Percentiles rank a stretch among this genome's conserved stretches.
phyloP scores from a whole-genome alignment of 2,797 vertebrate genomes.

The Enteromius fasciolatus region DNA sequence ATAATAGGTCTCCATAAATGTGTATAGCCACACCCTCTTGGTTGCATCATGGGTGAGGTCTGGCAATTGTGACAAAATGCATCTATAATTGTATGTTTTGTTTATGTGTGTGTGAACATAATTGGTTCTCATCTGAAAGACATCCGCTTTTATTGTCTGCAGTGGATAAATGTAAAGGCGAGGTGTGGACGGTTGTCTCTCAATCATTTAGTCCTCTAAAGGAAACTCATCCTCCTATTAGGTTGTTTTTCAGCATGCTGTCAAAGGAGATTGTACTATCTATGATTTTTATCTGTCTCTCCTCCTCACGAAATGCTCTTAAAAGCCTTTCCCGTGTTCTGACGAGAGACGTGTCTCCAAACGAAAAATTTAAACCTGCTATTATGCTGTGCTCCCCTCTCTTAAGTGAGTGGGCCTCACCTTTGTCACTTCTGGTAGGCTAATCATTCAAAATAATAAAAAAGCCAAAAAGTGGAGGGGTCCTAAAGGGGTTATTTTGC shows the following conservation, averaged over 20 bases:
- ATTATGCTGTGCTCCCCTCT: constrained; percentile 60
- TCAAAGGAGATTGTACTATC: constrained; percentile 74
- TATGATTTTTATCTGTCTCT: constrained; percentile 72
- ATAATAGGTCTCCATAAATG: constrained; percentile 17
- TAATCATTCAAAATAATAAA: not conserved
- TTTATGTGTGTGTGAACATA: constrained; percentile 36
- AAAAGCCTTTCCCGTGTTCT: constrained; percentile 67
- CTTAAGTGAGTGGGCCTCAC: not conserved
- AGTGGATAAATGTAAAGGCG: not conserved
- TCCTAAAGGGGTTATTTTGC: not conserved
- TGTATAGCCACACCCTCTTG: constrained; percentile 1
- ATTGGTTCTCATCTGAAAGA: constrained; percentile 4
- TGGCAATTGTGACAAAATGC: constrained; percentile 15
- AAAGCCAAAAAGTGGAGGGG: not conserved
- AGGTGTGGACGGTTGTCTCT: constrained; percentile 24
- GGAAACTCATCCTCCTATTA: constrained; percentile 43
- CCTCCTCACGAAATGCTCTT: constrained; percentile 68
- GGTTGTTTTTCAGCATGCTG: constrained; percentile 72
- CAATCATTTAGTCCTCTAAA: not conserved
- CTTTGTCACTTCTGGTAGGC: not conserved
- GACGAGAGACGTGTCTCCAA: constrained; percentile 75
- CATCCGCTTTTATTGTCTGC: constrained; percentile 23
- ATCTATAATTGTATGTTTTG: constrained; percentile 11
- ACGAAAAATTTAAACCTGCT: constrained; percentile 73
- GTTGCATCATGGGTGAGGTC: constrained; percentile 28